Base-by-base conservation (phyloP, 2,113 vertebrate genomes). In the Hypanus sabinus region DNA sequence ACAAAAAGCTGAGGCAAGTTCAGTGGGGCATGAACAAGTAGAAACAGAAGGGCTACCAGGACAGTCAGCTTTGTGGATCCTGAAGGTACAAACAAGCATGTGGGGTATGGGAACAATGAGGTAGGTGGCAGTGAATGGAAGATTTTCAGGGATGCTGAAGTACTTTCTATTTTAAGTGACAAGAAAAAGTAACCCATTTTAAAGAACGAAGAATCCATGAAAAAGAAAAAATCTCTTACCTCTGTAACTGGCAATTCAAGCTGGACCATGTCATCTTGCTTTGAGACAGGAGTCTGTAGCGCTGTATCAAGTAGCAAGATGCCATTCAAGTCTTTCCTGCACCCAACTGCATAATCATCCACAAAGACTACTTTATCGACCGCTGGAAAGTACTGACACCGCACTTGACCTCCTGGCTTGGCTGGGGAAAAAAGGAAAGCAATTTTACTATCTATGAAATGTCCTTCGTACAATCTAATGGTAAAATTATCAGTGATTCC, bases 361-460 rank as follows among this genome's bases (percentile, higher is more conserved):
- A 99, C 98, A 96, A 99, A 99, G 96, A 99, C 97, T 96, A 99
- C 99, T 97, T 99, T 99, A 97, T 99, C 99, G 96, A 99, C 99
- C 80, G 98, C 97, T 83, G 98, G 98, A 95, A 99, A 98, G 97
- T 99, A 99, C 96, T 99, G 99, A 97, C 99, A 99, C 95, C 97
- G 98, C 96, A 99, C 98, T 81, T 98, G 98, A 94, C 98, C 98
- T 62, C 98, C 99, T 38, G 98, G 98, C 96, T 99, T 99, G 94
- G 98, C 99, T 99, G 96, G 20, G 93, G 94, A 88, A 36, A 94
- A 94, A 94, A 95, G 9, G 83, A 55, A 80, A 62, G 4, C 27
- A 22, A 79, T 70, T 73, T 93, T 0, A 91, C 60, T 75, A 71
- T 73, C 6, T 18, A 93, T 68, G 24, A 73, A 94, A 14, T 68